Conservation (phyloP, 1,140 invertebrate species). For the Drosophila hydei region DNA sequence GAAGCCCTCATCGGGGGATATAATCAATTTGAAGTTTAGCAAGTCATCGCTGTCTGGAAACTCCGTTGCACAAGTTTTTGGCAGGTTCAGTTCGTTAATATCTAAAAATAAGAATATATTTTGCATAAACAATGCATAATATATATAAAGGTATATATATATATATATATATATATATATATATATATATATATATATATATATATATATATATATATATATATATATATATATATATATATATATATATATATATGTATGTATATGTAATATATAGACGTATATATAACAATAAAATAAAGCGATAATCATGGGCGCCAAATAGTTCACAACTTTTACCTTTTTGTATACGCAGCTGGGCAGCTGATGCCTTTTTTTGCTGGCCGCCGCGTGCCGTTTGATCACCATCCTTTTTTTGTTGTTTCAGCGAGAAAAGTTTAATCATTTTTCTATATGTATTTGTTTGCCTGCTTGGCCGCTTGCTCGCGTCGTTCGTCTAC, state of each 20-base stretch:
- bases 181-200: too few species aligned
- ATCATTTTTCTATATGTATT: conserved; percentile 89
- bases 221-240: too few species aligned
- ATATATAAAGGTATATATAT: too few species aligned
- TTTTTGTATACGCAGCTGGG: conserved; percentile 98
- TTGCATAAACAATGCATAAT: conserved; percentile 1
- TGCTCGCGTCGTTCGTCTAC: conserved; percentile 46
- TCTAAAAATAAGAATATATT: conserved; percentile 86
- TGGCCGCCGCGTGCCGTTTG: conserved; percentile 89
- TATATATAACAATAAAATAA: neutral
- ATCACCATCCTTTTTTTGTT: conserved; percentile 98
- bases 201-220: too few species aligned
- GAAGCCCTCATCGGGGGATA: conserved; percentile 99
- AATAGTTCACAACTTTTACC: conserved; percentile 85
- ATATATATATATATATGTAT: too few species aligned
- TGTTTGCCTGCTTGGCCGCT: conserved; percentile 32
- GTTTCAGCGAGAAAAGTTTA: conserved; percentile 98
- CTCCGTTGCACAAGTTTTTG: conserved; percentile 97
- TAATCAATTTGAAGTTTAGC: conserved; percentile 97
- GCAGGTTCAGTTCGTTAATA: conserved; percentile 98
- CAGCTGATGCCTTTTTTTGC: conserved; percentile 96
- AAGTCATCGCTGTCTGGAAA: conserved; percentile 98
- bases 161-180: too few species aligned
- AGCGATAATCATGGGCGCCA: neutral
- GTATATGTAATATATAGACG: too few species aligned